Base-by-base conservation (phyloP, 1,140 invertebrate genomes). In the Magallana ariakensis region DNA sequence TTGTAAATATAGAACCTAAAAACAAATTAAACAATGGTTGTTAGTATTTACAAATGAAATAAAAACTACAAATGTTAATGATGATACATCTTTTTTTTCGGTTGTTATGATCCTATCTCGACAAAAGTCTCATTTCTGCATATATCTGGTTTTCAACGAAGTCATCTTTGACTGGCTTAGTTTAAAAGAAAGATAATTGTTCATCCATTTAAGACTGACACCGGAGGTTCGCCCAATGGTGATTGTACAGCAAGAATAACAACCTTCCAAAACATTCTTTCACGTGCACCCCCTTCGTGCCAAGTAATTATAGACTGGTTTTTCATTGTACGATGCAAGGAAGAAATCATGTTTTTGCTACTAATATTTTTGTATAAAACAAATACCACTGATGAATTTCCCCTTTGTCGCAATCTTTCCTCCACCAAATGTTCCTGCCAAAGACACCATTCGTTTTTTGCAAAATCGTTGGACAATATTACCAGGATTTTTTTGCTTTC, bases 371-470 rank as follows among this genome's bases (percentile, higher is more conserved):
- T 19, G 8, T 62, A 58, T 55, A 85, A 55, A 6, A 85, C 46
- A 9, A 85, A 58, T 11, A 81, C 75, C 7, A 85, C 53, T 3
- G 56, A 66, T 10, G 55, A 22, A 19, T 85, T 80, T 1, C 85
- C 85, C 15, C 58, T 15, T 7, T 33, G 66, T 33, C 85, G 19
- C 6, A 70, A 19, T 15, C 85, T 56, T 60, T 85, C 85, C 16
- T 85, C 66, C 8, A 81, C 56, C 5, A 85, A 53, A 22, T 85
- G 55, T 9, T 57, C 16, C 33, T 85, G 62, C 85, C 85, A 85
- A 19, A 80, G 85, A 57, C 85, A 85, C 85, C 85, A 85, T 19
- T 85, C 85, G 58, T 54, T 81, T 80, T 85, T 85, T 58, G 85
- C 75, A 60, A 85, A 85, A 22, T 85, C 33, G 19, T 85, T 85